Conservation (phyloP, 1,140 invertebrate genomes). For the Hydropsyche tenuis region DNA sequence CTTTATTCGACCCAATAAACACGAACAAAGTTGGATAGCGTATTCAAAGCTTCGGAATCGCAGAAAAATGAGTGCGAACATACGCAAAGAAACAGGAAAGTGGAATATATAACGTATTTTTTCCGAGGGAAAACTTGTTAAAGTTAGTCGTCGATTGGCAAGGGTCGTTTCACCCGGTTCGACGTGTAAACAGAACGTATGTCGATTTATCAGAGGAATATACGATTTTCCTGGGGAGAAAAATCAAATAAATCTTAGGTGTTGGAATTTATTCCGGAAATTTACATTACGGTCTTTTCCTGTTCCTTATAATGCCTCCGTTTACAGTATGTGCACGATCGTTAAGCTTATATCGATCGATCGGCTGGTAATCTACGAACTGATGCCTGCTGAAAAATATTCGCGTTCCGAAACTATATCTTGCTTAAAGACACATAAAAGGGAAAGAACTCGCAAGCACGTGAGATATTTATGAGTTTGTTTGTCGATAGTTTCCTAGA, state of each 20-base stretch:
- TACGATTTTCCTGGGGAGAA: no score
- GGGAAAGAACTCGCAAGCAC: neutral
- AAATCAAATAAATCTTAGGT: no score
- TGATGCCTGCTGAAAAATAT: neutral
- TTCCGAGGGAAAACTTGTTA: constrained; percentile 11
- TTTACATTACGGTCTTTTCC: no score
- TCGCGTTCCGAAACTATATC: constrained; percentile 1
- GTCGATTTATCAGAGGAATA: neutral
- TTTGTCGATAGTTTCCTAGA: constrained; percentile 39
- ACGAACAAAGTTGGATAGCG: constrained; percentile 19
- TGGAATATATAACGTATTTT: neutral
- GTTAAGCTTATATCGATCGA: no score
- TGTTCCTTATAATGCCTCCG: no score
- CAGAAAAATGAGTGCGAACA: constrained; percentile 4
- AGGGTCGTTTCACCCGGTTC: constrained; percentile 6
- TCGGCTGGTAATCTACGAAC: no score
- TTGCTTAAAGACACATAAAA: constrained; percentile 16
- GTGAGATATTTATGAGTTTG: constrained; percentile 47
- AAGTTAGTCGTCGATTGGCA: neutral
- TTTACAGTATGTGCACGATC: no score
- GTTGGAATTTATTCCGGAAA: no score
- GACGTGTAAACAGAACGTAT: neutral
- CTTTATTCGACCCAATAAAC: constrained; percentile 25
- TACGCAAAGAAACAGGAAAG: no score
- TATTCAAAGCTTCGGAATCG: constrained; percentile 14